Base-by-base conservation (phyloP, 1,140 invertebrate species). In the Melitaea cinxia region DNA sequence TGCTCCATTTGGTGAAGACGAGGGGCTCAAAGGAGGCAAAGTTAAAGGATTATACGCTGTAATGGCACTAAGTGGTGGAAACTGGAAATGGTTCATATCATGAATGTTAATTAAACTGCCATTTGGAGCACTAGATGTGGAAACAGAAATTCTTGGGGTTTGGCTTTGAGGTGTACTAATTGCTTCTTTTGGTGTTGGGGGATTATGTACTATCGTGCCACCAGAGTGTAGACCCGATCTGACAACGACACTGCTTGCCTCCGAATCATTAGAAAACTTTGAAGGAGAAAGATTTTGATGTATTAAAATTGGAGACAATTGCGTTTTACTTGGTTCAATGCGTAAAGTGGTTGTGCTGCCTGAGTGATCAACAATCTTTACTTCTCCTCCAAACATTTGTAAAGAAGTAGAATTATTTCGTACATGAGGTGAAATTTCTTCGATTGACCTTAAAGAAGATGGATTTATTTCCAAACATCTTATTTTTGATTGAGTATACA, bases 361-460 rank as follows among this genome's bases (percentile, higher is more conserved):
- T 23, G 92, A 91, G 61, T 92, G 92, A 67, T 94, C 93, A 17
- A 94, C 85, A 59, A 96, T 95, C 78, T 95, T 94, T 0, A 96
- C 95, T 90, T 96, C 94, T 1, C 95, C 95, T 1, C 95, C 95
- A 85, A 96, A 96, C 92, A 96, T 93, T 81, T 95, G 95, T 9
- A 95, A 79, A 0, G 93, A 93, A 47, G 93, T 93, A 33, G 88
- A 82, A 77, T 88, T 91, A 72, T 89, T 85, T 68, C 87, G 85
- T 72, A 91, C 83, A 55, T 91, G 85, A 63, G 83, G 82, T 10
- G 88, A 83, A 62, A 94, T 80, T 78, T 94, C 93, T 65, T 94
- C 93, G n/a, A 93, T 75, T 0, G 92, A 91, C 39, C 93, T 80
- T 17, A 93, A 73, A 10, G 91, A 91, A 15, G 91, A 85, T 0